These are phyloP conservation scores for Hyperopisus bebe DNA, from an alignment of 2,113 vertebrate genomes.

Conservation along the genomic window DNA sequence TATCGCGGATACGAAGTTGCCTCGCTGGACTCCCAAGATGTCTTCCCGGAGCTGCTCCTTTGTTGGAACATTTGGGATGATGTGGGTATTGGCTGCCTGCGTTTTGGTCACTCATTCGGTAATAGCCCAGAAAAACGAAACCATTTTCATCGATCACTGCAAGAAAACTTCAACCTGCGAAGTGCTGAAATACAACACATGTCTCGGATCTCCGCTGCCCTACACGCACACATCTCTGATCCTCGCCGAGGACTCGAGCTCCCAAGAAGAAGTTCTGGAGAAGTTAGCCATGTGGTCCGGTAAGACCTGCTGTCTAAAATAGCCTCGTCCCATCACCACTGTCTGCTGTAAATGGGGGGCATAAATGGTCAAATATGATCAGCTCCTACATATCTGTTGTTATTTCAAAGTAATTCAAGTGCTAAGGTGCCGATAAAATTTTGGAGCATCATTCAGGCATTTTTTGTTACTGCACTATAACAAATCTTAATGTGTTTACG, in stretches of 20 bases:
- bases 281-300: conserved; percentile 89
- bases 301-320: conserved; percentile 46
- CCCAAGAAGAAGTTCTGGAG: conserved; percentile 79
- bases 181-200: conserved; percentile 70
- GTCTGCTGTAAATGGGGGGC: background rate
- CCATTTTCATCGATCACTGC: conserved; percentile 65
- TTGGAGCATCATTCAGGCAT: background rate
- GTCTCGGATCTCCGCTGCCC: conserved; percentile 79
- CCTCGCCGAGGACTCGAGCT: conserved; percentile 78
- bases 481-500: background rate
- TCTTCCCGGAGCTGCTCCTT: conserved; percentile 57
- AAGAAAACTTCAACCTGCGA: conserved; percentile 77
- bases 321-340: background rate
- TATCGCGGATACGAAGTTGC: conserved; percentile 25
- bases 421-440: background rate
- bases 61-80: conserved; percentile 59
- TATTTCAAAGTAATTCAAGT: background rate
- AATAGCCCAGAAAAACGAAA: conserved; percentile 52
- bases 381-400: background rate
- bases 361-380: background rate
- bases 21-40: conserved; percentile 57
- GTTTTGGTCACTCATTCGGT: conserved; percentile 38
- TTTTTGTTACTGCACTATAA: background rate
- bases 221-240: conserved; percentile 81
- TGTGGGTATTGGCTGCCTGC: conserved; percentile 47